Evolutionary conservation across 2,113 vertebrate species (phyloP), one percentile per base, ranked within the genome.

Genomic region (Halcyon malimbica): DNA sequence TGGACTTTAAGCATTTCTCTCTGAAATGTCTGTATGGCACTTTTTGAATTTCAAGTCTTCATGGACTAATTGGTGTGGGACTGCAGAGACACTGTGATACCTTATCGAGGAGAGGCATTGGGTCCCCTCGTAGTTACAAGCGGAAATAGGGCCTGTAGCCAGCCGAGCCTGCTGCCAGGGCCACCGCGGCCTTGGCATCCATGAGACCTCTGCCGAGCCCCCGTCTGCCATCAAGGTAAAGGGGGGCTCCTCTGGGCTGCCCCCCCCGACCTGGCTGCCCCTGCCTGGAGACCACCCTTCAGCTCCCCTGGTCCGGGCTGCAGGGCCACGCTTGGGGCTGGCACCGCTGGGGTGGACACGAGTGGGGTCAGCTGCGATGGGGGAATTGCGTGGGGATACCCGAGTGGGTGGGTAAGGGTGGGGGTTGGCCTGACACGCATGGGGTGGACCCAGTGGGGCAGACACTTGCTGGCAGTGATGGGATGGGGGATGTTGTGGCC

Each of bases 21-120:
- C n/a, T n/a, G n/a, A n/a, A n/a, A n/a, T n/a, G n/a, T n/a, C n/a
- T n/a, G n/a, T n/a, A n/a, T n/a, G n/a, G n/a, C n/a, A n/a, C n/a
- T n/a, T n/a, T n/a, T n/a, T n/a, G n/a, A n/a, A n/a, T n/a, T n/a
- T n/a, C n/a, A n/a, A n/a, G n/a, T n/a, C n/a, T n/a, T n/a, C n/a
- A n/a, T n/a, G n/a, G n/a, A n/a, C n/a, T n/a, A n/a, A n/a, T n/a
- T n/a, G n/a, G n/a, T n/a, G n/a, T n/a, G n/a, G n/a, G 90, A 50
- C 89, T 48, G 68, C 95, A 85, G 88, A 96, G 91, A 73, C 96
- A 92, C 94, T 54, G 81, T 42, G 98, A 99, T 99, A 98, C 94
- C 98, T 99, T 99, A 99, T 99, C 98, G 91, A 79, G 96, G 94
- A 35, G 87, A 76, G 95, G 85, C 96, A 12, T 23, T 33, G 97